Evolutionary conservation across 2,888 invertebrate species (phyloP), one percentile per base, ranked within the genome.

Genomic region (Eudasyphora cyanicolor): DNA sequence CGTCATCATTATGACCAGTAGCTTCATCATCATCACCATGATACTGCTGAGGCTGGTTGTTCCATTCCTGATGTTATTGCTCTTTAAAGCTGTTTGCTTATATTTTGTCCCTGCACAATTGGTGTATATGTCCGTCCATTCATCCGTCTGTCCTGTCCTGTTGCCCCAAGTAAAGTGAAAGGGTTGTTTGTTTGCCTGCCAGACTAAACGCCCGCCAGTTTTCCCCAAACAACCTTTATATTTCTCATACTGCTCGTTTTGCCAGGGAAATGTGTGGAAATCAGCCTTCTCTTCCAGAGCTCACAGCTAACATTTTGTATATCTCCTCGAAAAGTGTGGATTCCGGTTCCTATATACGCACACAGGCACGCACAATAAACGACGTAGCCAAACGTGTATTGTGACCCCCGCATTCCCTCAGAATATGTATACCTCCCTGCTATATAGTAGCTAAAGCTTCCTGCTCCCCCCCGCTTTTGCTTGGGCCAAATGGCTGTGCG

Each of bases 261-360:
- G 6, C 2, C 14, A 12, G 2, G n/a, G 12, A 45, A 45, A 45
- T 45, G 1, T 45, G 45, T 45, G 12, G n/a, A n/a, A n/a, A n/a
- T n/a, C n/a, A n/a, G n/a, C n/a, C 35, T 74, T 54, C 82, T 76
- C 69, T 45, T 81, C 62, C 62, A 75, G 73, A 64, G 32, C 32
- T n/a, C n/a, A n/a, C n/a, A n/a, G n/a, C n/a, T n/a, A n/a, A 57
- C 45, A 8, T 54, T 71, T 27, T 45, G 71, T 80, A 73, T 76
- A 54, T 51, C 78, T 70, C 76, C 77, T 60, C 45, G 21, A 57
- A 71, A 82, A 62, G 60, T 81, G 70, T 35, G n/a, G n/a, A 21
- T 51, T 10, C 21, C 67, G 49, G 75, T 60, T 60, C 62, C 54
- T 62, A 29, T 76, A 62, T 54, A 64, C 21, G 24, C 21, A 67